Percentiles rank a stretch among this genome's conserved stretches.
Conservation (phyloP, 2,797 vertebrate genomes). For the Pipistrellus nathusii region DNA sequence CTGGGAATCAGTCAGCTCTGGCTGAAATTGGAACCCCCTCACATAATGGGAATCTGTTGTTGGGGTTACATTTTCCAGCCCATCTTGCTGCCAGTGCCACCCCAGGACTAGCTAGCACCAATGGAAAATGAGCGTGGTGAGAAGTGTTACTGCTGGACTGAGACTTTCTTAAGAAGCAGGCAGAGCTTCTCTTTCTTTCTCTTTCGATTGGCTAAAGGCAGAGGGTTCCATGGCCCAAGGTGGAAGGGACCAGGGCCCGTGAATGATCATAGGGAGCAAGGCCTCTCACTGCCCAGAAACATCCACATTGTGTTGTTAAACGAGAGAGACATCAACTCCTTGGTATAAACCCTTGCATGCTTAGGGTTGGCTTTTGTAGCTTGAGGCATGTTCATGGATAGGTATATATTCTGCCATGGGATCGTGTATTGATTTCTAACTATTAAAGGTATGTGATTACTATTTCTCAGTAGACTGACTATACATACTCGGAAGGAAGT, state of each 20-base stretch:
- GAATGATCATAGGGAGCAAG: neutral
- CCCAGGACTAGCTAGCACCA: neutral
- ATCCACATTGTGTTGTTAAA: neutral
- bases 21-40: neutral
- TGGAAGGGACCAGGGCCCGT: neutral
- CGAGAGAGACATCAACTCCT: neutral
- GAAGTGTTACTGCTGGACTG: neutral
- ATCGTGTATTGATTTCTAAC: neutral
- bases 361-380: neutral
- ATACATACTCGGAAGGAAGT: neutral
- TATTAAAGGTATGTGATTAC: neutral
- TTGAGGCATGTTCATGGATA: neutral
- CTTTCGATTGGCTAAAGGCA: neutral
- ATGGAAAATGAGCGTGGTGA: neutral
- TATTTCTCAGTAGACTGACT: neutral
- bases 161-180: neutral
- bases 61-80: neutral
- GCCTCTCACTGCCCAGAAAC: neutral
- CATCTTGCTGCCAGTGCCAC: neutral
- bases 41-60: neutral
- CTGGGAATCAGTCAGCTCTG: neutral
- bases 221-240: neutral
- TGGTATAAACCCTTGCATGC: neutral
- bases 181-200: neutral
- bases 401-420: neutral